phyloP scores from a whole-genome alignment of 2,113 vertebrate species.

The Lepisosteus osseus region DNA sequence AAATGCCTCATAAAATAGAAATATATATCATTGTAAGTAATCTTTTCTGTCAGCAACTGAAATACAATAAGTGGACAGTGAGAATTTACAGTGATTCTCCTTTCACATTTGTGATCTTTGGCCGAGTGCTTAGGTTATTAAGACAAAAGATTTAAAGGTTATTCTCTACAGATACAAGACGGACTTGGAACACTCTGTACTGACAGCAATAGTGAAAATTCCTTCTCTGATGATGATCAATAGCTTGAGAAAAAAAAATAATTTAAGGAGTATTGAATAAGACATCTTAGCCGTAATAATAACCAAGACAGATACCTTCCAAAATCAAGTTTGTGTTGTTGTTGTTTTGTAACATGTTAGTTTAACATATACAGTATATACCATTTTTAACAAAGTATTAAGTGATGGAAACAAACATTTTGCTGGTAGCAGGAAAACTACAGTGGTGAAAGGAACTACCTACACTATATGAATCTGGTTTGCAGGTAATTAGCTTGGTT shows the following conservation, averaged over 20 bases:
- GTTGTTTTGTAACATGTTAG: no score
- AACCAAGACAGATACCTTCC: no score
- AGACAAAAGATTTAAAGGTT: background rate
- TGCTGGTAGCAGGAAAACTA: no score
- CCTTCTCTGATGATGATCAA: background rate
- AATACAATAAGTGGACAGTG: constrained; percentile 10
- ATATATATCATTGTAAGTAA: constrained; percentile 13
- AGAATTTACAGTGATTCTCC: constrained; percentile 18
- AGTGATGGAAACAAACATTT: no score
- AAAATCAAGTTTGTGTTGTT: no score
- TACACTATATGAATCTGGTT: no score
- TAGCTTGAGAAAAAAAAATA: background rate
- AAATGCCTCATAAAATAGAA: constrained; percentile 12
- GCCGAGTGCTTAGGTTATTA: constrained; percentile 16
- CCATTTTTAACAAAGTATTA: no score
- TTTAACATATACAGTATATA: no score
- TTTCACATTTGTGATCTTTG: constrained; percentile 20
- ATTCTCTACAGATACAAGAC: constrained; percentile 9
- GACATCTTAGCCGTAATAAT: no score
- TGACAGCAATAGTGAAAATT: constrained; percentile 12
- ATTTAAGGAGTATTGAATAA: no score
- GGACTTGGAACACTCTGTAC: background rate
- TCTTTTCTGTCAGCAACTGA: background rate
- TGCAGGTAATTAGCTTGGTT: no score
- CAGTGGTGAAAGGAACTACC: no score